Conservation (phyloP, 1,140 invertebrate genomes). For the Pteromalus puparum region DNA sequence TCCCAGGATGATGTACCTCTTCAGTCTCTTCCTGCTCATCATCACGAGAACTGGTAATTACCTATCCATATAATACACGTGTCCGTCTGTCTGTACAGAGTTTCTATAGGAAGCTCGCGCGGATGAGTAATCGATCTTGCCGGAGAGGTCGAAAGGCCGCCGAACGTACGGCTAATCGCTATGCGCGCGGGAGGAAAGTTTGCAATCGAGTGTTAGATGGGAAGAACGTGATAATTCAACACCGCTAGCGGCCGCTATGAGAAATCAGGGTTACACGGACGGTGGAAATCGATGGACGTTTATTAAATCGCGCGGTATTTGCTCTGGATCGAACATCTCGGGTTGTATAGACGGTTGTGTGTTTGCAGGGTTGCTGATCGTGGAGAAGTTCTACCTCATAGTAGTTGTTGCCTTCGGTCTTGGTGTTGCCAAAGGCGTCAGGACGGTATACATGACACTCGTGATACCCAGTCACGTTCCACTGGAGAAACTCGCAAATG, state of each 20-base stretch:
- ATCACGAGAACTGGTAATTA: conserved; percentile 80
- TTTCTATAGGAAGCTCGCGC: not conserved
- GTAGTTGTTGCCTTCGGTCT: conserved; percentile 66
- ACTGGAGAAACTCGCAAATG: conserved; percentile 79
- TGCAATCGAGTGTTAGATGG: not conserved
- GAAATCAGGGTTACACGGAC: not conserved
- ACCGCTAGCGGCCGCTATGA: too few species aligned
- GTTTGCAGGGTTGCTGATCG: conserved; percentile 73
- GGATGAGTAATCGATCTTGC: not conserved
- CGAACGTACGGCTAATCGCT: not conserved
- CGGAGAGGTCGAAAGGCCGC: not conserved
- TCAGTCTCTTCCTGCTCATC: conserved; percentile 80
- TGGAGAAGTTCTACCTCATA: conserved; percentile 64
- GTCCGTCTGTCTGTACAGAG: too few species aligned
- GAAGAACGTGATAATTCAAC: not conserved
- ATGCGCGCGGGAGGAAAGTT: not conserved
- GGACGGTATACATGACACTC: conserved; percentile 82
- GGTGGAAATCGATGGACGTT: not conserved
- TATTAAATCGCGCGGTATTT: not conserved
- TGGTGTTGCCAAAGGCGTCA: conserved; percentile 82
- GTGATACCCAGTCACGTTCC: conserved; percentile 82
- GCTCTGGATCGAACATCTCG: not conserved
- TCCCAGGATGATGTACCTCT: conserved; percentile 81
- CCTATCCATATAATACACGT: not conserved
- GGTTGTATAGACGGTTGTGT: not conserved